Base-by-base conservation (phyloP, 2,797 vertebrate genomes). In the Tympanoctomys barrerae region DNA sequence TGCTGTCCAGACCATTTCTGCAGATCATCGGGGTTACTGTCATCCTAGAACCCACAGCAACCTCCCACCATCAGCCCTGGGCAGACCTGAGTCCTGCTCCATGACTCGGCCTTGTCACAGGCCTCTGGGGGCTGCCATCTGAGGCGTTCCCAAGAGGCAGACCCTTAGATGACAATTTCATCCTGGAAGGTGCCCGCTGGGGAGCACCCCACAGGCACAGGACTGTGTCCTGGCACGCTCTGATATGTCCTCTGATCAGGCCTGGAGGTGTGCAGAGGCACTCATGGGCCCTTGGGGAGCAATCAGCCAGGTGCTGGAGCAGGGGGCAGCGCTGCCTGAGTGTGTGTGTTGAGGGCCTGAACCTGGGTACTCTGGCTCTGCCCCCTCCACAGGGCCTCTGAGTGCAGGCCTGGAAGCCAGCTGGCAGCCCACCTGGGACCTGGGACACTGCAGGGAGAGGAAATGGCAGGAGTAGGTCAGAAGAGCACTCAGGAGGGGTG, bases 311-410 rank as follows among this genome's bases (percentile, higher is more conserved):
- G 42, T 8, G 33, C 87, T 68, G 10, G 68, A 36, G 78, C 21
- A 26, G 79, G 36, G 81, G 54, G 21, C 78, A 22, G 22, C 2
- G 31, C 90, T 49, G 8, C 22, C 2, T 18, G 49, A 86, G 36
- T 18, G 0, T 3, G 0, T 3, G 5, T 21, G 9, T 52, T 5
- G 0, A 14, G 68, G 39, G 36, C 52, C 12, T 80, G 73, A 93
- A 18, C 52, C 1, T 0, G 31, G 78, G 39, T 49, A 49, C 13
- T 18, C 24, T 24, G 24, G 46, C 68, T 18, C 5, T 10, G 54
- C 59, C 42, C 52, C 28, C 0, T 0, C 39, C 77, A 11, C 61
- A n/a, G n/a, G 26, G 49, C 54, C 57, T 64, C 68, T 16, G 3
- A 13, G 62, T 19, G 42, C n/a, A 82, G 66, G 52, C 7, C 57